These are phyloP conservation scores for Apoda limacodes DNA, from an alignment of 2,888 invertebrate genomes.

Conservation along the genomic window DNA sequence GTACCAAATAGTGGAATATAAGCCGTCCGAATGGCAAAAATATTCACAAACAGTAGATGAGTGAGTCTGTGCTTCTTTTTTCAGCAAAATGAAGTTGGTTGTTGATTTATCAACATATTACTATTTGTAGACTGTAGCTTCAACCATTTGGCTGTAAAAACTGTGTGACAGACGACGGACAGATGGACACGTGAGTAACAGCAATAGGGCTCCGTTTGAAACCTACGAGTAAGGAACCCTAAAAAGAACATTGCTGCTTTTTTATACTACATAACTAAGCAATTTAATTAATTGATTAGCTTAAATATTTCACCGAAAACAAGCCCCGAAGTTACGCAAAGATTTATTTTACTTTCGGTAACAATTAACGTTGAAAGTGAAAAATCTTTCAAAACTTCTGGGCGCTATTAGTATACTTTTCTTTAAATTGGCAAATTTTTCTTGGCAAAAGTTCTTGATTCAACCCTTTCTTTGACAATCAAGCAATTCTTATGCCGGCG, in stretches of 20 bases:
- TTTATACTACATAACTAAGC: conserved; percentile 35
- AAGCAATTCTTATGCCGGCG: conserved; percentile 43
- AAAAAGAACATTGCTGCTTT: conserved; percentile 6
- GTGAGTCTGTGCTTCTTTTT: no score
- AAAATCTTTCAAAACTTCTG: conserved; percentile 59
- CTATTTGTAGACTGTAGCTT: no score
- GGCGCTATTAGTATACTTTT: conserved; percentile 40
- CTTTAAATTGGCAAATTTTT: conserved; percentile 64
- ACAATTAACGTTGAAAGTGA: conserved; percentile 66
- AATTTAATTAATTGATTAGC: conserved; percentile 63
- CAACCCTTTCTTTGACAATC: conserved; percentile 61
- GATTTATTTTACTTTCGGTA: conserved; percentile 64
- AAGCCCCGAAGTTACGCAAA: conserved; percentile 52
- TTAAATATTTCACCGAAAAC: conserved; percentile 37
- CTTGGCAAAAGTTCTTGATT: conserved; percentile 58
- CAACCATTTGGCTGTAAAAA: no score
- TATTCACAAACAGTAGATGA: no score
- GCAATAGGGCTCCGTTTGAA: no score
- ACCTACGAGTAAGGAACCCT: background rate
- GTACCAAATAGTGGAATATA: no score
- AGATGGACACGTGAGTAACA: no score
- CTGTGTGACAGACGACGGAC: no score
- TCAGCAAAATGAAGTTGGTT: no score
- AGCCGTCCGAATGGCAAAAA: no score
- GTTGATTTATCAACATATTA: no score